Percentiles rank a stretch among this genome's conserved stretches.
phyloP scores from a whole-genome alignment of 2,797 vertebrate species.

The Leptodactylus fallax region DNA sequence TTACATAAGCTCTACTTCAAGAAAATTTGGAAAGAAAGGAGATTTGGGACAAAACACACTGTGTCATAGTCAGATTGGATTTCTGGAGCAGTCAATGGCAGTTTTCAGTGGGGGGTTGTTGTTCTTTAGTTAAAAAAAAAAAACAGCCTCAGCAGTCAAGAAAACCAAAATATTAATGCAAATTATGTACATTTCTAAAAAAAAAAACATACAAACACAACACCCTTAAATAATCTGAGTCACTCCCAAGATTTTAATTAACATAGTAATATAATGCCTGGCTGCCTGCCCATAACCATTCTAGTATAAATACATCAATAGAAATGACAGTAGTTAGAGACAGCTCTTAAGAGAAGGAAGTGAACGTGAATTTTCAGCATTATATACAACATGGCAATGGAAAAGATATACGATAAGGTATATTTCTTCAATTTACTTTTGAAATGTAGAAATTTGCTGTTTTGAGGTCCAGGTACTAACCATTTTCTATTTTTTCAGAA shows the following conservation, averaged over 20 bases:
- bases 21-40: no score
- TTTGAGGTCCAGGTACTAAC: neutral
- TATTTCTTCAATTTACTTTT: neutral
- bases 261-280: neutral
- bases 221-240: neutral
- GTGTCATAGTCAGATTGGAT: no score
- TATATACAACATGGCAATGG: neutral
- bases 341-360: neutral
- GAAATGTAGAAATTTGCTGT: neutral
- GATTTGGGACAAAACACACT: no score
- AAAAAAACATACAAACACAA: neutral
- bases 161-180: neutral
- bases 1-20: no score
- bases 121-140: no score
- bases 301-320: conserved; percentile 1
- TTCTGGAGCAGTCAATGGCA: no score
- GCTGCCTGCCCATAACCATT: neutral
- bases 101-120: no score
- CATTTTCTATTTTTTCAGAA: no score
- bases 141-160: no score
- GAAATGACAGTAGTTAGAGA: neutral
- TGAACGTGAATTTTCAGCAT: neutral
- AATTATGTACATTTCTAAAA: neutral
- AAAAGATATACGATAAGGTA: neutral
- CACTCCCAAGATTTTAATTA: conserved; percentile 2